These are phyloP conservation scores for Upupa epops DNA, from an alignment of 2,113 vertebrate species.

Conservation along the genomic window DNA sequence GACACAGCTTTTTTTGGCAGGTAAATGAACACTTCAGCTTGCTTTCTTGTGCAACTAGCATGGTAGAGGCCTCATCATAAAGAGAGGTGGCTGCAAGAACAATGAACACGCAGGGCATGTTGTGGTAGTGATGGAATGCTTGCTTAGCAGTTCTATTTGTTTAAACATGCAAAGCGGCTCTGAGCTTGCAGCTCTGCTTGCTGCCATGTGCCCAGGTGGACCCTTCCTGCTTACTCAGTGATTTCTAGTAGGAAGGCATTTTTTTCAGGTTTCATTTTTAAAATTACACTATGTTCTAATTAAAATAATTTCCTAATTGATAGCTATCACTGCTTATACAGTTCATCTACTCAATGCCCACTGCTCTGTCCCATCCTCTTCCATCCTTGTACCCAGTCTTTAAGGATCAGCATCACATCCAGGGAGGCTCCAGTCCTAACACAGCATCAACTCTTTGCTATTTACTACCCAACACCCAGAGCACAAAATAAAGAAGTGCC, in stretches of 20 bases:
- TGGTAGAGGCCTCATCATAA: neutral
- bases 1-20: neutral
- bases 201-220: neutral
- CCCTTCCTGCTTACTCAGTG: neutral
- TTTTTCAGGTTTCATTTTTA: neutral
- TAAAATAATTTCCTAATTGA: neutral
- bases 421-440: neutral
- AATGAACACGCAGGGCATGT: neutral
- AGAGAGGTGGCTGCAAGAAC: neutral
- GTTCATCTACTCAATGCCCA: neutral
- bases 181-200: neutral
- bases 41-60: rapidly evolving
- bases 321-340: neutral
- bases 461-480: neutral
- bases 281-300: neutral
- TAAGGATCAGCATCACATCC: neutral
- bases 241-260: neutral
- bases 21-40: neutral
- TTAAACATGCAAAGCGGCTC: neutral
- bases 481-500: rapidly evolving
- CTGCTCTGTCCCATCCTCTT: neutral
- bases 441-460: neutral
- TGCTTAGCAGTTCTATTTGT: neutral
- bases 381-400: neutral
- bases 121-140: neutral